These are phyloP conservation scores for Drosophila ezoana DNA, from an alignment of 2,888 invertebrate genomes.

Conservation along the genomic window DNA sequence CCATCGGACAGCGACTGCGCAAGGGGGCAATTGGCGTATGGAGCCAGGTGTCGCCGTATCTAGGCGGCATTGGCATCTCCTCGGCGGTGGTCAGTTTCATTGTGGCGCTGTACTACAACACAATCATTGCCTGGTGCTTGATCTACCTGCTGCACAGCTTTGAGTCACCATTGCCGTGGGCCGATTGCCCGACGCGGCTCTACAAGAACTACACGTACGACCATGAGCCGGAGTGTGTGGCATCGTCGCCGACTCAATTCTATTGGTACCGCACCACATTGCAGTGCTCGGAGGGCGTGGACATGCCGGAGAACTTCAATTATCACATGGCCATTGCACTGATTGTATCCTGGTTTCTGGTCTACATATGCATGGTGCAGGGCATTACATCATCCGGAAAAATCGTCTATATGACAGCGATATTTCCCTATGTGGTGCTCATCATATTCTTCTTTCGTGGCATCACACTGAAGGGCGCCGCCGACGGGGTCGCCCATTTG, in stretches of 20 bases:
- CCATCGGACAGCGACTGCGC: slow-evolving; percentile 96
- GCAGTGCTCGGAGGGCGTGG: slow-evolving; percentile 95
- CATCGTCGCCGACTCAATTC: slow-evolving; percentile 95
- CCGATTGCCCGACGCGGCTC: slow-evolving; percentile 94
- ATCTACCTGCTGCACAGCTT: slow-evolving; percentile 98
- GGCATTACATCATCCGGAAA: slow-evolving; percentile 98
- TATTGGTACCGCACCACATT: slow-evolving; percentile 98
- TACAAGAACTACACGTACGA: slow-evolving; percentile 92
- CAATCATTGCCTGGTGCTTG: slow-evolving; percentile 98
- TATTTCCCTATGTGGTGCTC: slow-evolving; percentile 97
- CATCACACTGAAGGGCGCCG: slow-evolving; percentile 92
- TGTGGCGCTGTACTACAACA: slow-evolving; percentile 98
- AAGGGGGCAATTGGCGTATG: slow-evolving; percentile 98
- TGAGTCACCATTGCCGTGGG: slow-evolving; percentile 95
- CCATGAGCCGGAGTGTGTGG: slow-evolving; percentile 92
- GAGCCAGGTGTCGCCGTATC: slow-evolving; percentile 94
- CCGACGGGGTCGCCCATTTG: slow-evolving; percentile 93
- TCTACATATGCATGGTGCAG: slow-evolving; percentile 98
- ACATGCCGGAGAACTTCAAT: slow-evolving; percentile 94
- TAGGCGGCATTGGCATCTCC: slow-evolving; percentile 96
- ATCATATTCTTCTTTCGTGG: slow-evolving; percentile 98
- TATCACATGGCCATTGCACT: slow-evolving; percentile 95
- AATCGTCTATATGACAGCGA: slow-evolving; percentile 98
- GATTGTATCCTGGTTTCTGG: slow-evolving; percentile 95
- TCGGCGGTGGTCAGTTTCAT: slow-evolving; percentile 98